Evolutionary conservation across 2,888 invertebrate species (phyloP).

Genomic region (Cylloceria caligata): DNA sequence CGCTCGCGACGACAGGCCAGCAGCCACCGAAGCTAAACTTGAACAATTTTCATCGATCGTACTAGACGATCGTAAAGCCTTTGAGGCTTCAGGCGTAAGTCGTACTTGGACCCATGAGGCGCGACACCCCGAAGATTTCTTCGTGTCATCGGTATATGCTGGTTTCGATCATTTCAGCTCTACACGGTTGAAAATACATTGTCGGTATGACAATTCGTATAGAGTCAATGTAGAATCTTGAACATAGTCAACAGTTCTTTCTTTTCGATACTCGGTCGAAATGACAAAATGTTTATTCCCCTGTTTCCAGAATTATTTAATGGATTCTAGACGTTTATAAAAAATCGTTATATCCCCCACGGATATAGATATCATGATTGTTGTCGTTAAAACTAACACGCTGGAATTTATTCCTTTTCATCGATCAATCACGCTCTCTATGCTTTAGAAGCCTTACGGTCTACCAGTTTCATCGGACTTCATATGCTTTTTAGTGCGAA

Average conservation of each 20-base stretch:
- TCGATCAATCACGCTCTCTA: background rate
- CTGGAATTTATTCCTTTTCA: constrained; percentile 1
- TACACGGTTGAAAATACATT: background rate
- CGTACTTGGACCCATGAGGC: constrained; percentile 22
- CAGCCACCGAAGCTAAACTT: constrained; percentile 68
- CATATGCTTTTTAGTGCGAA: constrained; percentile 10
- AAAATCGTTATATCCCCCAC: background rate
- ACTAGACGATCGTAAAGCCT: constrained; percentile 73
- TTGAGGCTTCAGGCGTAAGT: constrained; percentile 59
- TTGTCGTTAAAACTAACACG: background rate
- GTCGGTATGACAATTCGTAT: background rate
- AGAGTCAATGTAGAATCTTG: background rate
- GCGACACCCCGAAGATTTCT: constrained; percentile 47
- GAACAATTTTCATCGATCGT: constrained; percentile 76
- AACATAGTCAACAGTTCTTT: background rate
- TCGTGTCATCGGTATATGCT: constrained; percentile 10
- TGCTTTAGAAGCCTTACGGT: background rate
- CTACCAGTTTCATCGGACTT: background rate
- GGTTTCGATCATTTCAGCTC: constrained; percentile 7
- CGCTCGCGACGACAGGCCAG: constrained; percentile 48
- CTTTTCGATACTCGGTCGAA: background rate
- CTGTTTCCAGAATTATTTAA: background rate
- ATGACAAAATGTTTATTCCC: background rate
- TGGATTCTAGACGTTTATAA: background rate
- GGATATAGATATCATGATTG: background rate